Evolutionary conservation across 2,113 vertebrate species (phyloP), one percentile per base, ranked within the genome.

Genomic region (Bagarius yarrelli): DNA sequence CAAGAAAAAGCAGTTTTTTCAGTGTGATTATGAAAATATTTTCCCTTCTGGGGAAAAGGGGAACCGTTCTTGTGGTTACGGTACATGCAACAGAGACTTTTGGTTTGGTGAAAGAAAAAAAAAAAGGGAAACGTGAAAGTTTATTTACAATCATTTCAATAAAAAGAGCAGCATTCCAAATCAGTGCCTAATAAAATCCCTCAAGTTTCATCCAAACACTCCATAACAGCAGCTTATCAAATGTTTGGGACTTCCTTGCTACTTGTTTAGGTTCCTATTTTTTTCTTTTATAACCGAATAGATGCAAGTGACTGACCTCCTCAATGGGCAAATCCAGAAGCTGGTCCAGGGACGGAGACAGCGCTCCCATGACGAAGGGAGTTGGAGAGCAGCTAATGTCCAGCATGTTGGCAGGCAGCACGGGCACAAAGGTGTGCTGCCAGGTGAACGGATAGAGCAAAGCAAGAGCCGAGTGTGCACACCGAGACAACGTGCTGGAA

Each of bases 321-420:
- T 99, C 98, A 59, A 98, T 91, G 84, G 97, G 98, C 76, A 99
- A 94, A 83, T 98, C 97, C 90, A 93, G 91, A 85, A 99, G 94
- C 84, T 95, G 91, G 4, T 94, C 93, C 89, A 99, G 89, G 3
- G 93, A 97, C 59, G 95, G 96, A 16, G 95, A 93, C 82, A 98
- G 93, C 85, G 96, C 96, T 82, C 98, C 98, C 61, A 98, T 96
- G 19, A 99, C 93, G 89, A 99, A 99, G 0, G 97, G 98, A 2
- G 98, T 99, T 0, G 98, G 98, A 30, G 96, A 99, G 90, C 98
- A 99, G 90, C 92, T 96, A 59, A 99, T 98, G 88, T 99, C 97
- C 50, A 99, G 94, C 98, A 99, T 99, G 76, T 94, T 95, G 1
- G 92, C 89, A 2, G 97, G 98, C 3, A 99, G 91, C 79, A 99